These are phyloP conservation scores for Operophtera brumata DNA, from an alignment of 2,888 invertebrate species.

Conservation along the genomic window DNA sequence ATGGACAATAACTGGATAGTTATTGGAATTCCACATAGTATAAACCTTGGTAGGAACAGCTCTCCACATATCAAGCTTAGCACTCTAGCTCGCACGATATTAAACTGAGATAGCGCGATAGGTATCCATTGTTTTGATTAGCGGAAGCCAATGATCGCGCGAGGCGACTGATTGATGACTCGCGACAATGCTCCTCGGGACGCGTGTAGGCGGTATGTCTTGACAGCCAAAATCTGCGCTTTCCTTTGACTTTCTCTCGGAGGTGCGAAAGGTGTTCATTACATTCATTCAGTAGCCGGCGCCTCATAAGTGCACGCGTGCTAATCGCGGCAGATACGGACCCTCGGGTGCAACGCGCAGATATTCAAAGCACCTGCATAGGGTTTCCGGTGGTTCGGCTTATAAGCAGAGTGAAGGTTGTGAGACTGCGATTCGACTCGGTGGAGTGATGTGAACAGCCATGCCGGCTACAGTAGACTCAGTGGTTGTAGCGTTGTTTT, in stretches of 20 bases:
- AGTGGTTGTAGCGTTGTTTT: conserved; percentile 60
- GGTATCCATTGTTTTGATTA: conserved; percentile 62
- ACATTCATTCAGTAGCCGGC: conserved; percentile 75
- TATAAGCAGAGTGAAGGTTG: conserved; percentile 59
- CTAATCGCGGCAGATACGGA: conserved; percentile 55
- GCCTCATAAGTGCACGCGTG: conserved; percentile 76
- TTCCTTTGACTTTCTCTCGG: conserved; percentile 80
- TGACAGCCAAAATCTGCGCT: conserved; percentile 79
- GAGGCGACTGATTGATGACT: conserved; percentile 70
- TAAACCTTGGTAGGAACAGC: no score
- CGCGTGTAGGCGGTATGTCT: conserved; percentile 72
- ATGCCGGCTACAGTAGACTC: conserved; percentile 57
- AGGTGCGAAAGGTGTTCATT: conserved; percentile 78
- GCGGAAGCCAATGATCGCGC: conserved; percentile 45
- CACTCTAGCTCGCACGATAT: neutral
- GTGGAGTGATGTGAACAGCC: conserved; percentile 59
- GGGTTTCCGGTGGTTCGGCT: conserved; percentile 51
- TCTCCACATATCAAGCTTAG: no score
- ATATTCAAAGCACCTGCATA: conserved; percentile 79
- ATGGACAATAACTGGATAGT: no score
- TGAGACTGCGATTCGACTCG: conserved; percentile 42
- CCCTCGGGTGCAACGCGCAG: conserved; percentile 59
- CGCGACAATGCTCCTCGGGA: conserved; percentile 74
- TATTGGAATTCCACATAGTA: no score
- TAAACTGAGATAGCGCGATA: conserved; percentile 27